Evolutionary conservation across 2,888 invertebrate genomes (phyloP), one percentile per base, ranked within the genome.

Genomic region (Idaea aversata): DNA sequence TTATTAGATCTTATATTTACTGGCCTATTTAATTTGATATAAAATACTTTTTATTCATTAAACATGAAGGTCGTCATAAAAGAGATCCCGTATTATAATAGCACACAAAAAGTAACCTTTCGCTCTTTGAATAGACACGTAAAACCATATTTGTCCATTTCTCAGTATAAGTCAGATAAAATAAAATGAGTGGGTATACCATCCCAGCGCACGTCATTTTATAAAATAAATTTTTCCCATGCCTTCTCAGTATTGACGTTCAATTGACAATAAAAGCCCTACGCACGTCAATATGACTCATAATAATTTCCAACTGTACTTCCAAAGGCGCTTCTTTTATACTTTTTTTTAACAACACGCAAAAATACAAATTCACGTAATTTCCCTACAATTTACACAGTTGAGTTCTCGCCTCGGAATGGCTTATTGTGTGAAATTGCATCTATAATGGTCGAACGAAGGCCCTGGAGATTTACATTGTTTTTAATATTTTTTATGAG

Each of bases 361-460:
- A 47, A 47, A 47, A 47, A 47, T 47, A 47, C 6, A 47, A 47
- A 47, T 47, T 47, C 47, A 47, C 47, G 47, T 47, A 47, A 63
- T 67, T 65, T 69, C 61, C 67, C 59, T 65, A 63, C 59, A 76
- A 72, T 75, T 75, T 72, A 72, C 68, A 64, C 70, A 72, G 69
- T 70, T 68, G 74, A 66, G 68, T 68, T 74, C 69, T 68, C 71
- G 66, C 70, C 67, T 69, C 68, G 69, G 70, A 70, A 47, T 65
- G 63, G 66, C 65, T 71, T 74, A 77, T 81, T 80, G 80, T 83
- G 80, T 78, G 78, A 82, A 83, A 78, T 75, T 68, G 66, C 72
- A 71, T 68, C 74, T 72, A 69, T 75, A 76, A 73, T 70, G 73
- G 66, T 63, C 74, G 72, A 74, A 72, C 77, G 79, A 81, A 81